A percentile compares a stretch with the other conserved stretches of the same genome.
Conservation (phyloP, 1,140 invertebrate species). For the Drosophila lowei region DNA sequence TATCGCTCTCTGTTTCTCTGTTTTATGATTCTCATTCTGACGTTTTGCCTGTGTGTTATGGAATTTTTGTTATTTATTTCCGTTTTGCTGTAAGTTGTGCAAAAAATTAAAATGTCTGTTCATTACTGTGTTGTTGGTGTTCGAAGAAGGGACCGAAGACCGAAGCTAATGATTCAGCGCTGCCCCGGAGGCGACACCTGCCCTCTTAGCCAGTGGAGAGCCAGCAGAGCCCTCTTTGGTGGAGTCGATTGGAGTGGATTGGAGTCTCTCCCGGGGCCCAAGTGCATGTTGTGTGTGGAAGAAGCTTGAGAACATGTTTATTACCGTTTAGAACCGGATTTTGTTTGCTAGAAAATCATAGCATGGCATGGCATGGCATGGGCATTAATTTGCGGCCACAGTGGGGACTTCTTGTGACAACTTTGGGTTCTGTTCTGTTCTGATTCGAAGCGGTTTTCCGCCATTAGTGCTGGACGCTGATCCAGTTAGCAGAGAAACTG, state of each 20-base stretch:
- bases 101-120: constrained; percentile 30
- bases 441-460: constrained; percentile 54
- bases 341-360: constrained; percentile 33
- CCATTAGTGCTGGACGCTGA: constrained; percentile 11
- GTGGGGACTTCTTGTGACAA: constrained; percentile 58
- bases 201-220: too few species aligned
- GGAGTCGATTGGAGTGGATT: too few species aligned
- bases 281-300: constrained; percentile 43
- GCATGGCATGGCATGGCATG: constrained; percentile 14
- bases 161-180: constrained; percentile 5
- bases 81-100: constrained; percentile 38
- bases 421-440: constrained; percentile 40
- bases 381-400: constrained; percentile 54
- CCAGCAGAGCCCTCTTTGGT: too few species aligned
- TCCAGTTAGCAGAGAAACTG: too few species aligned
- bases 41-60: constrained; percentile 25
- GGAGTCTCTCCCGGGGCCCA: constrained; percentile 16
- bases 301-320: constrained; percentile 48
- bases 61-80: constrained; percentile 56
- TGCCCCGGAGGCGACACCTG: background rate
- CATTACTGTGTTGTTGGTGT: constrained; percentile 1
- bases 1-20: constrained; percentile 25
- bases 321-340: constrained; percentile 75
- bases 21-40: constrained; percentile 9
- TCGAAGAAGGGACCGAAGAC: background rate